Percentiles rank a stretch among this genome's conserved stretches.
Conservation (phyloP, 2,113 vertebrate genomes). For the Prionailurus viverrinus region DNA sequence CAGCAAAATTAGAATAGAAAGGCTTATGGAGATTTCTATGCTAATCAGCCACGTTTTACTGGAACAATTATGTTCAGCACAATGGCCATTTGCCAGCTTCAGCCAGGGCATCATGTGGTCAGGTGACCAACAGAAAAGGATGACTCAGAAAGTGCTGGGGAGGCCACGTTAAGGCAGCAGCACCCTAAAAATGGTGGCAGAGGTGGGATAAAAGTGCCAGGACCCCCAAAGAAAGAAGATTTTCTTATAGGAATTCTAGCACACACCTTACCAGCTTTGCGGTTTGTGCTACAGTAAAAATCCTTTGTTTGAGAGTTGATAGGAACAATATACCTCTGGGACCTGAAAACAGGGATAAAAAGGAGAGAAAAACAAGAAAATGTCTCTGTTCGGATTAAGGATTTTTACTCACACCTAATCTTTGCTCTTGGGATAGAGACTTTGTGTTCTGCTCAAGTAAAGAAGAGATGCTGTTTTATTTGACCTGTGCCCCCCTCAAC, state of each 20-base stretch:
- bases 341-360: not conserved
- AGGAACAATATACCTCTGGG: not conserved
- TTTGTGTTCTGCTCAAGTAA: not conserved
- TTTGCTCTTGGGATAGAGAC: not conserved
- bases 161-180: not conserved
- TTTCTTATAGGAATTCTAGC: not conserved
- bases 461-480: not conserved
- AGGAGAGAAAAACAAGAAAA: constrained; percentile 27
- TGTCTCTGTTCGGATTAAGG: not conserved
- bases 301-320: not conserved
- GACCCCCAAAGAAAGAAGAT: not conserved
- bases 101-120: constrained; percentile 68
- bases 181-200: not conserved
- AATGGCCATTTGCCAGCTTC: constrained; percentile 44
- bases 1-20: constrained; percentile 77
- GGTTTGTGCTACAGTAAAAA: constrained; percentile 31
- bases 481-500: not conserved
- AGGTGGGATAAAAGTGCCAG: not conserved
- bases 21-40: constrained; percentile 76
- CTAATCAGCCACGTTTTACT: constrained; percentile 76
- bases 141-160: constrained; percentile 56
- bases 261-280: not conserved
- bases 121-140: constrained; percentile 81
- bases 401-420: not conserved
- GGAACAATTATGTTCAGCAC: constrained; percentile 48